Percentiles rank a stretch among this genome's conserved stretches.
Conservation (phyloP, 2,113 vertebrate species). For the Mirounga angustirostris region DNA sequence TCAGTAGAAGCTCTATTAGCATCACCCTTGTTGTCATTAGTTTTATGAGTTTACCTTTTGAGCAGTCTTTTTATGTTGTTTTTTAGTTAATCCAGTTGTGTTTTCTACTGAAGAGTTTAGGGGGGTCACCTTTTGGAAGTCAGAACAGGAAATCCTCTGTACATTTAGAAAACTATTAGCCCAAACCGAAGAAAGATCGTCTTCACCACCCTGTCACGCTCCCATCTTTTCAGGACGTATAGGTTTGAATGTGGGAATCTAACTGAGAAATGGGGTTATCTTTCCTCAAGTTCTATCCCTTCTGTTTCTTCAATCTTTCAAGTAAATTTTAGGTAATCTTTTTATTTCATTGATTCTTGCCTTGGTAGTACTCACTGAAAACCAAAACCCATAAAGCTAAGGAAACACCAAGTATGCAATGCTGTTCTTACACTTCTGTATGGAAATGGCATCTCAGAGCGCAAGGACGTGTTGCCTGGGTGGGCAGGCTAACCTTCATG, state of each 20-base stretch:
- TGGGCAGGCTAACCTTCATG: fast-evolving
- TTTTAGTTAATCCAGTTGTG: background rate
- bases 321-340: background rate
- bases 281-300: background rate
- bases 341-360: constrained; percentile 31
- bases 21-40: fast-evolving
- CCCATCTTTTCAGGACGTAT: background rate
- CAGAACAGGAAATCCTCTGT: background rate
- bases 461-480: background rate
- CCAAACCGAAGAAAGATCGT: background rate
- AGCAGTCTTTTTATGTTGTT: background rate
- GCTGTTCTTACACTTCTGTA: background rate
- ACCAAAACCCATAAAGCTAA: background rate
- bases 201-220: background rate
- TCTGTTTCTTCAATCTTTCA: background rate
- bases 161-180: background rate
- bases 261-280: background rate
- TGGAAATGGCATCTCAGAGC: background rate
- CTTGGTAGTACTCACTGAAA: background rate
- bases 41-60: background rate
- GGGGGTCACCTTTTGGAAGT: background rate
- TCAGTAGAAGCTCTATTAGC: background rate
- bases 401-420: background rate
- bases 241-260: background rate
- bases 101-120: background rate